Evolutionary conservation across 2,888 invertebrate species (phyloP).

Genomic region (Horisme vitalbata): DNA sequence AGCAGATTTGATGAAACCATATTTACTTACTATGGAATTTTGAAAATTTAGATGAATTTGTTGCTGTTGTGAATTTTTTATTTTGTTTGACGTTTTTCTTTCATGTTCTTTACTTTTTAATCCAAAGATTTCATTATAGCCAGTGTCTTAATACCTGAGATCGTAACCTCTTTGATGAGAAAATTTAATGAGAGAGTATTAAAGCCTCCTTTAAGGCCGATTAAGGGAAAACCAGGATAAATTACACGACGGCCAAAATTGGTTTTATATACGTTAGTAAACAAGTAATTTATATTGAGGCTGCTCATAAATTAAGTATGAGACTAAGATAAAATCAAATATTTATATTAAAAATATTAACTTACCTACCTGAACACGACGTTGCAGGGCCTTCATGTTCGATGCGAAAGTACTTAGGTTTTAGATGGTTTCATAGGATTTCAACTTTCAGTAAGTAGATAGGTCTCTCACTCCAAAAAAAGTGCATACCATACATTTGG

Average conservation of each 20-base stretch:
- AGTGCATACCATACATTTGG: too few species aligned
- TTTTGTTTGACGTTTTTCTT: constrained; percentile 30
- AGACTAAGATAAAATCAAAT: too few species aligned
- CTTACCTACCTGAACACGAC: too few species aligned
- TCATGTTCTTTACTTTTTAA: neutral
- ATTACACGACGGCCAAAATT: neutral
- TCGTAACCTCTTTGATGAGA: constrained; percentile 17
- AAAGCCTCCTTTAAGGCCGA: constrained; percentile 1
- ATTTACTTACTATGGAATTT: constrained; percentile 30
- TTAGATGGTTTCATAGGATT: too few species aligned
- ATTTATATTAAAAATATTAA: too few species aligned
- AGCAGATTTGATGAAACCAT: constrained; percentile 36
- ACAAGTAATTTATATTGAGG: too few species aligned
- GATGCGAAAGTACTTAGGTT: too few species aligned
- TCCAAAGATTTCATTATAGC: constrained; percentile 19
- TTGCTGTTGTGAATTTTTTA: constrained; percentile 46
- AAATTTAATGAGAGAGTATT: constrained; percentile 8
- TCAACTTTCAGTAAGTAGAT: too few species aligned
- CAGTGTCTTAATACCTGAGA: constrained; percentile 26
- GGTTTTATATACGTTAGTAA: neutral
- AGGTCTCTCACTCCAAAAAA: too few species aligned
- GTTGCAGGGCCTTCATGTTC: too few species aligned
- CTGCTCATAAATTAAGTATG: too few species aligned
- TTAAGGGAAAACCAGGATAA: neutral
- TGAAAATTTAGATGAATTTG: constrained; percentile 37